Base-by-base conservation (phyloP, 1,140 invertebrate species). In the Drosophila fuyamai region DNA sequence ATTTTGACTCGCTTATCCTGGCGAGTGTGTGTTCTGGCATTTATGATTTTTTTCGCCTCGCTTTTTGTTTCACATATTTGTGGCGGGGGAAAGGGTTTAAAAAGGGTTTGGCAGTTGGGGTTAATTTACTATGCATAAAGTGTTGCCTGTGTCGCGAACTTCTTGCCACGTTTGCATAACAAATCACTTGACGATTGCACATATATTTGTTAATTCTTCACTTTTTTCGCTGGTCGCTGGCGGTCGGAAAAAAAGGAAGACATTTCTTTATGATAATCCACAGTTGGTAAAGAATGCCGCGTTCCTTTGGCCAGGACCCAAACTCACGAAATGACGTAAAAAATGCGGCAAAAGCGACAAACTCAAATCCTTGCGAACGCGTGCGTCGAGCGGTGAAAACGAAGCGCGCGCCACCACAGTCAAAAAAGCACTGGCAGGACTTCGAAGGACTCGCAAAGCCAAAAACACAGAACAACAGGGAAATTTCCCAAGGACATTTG, bases 231-330 rank as follows among this genome's bases (percentile, higher is more conserved):
- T 29, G 16, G 40, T 36, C 29, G 29, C 29, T 48, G 44, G 50
- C 32, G 27, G 16, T 32, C 5, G 2, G 2, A 23, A 38, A 27
- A 54, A 46, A 47, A 48, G 38, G 35, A 14, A 23, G 60, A 47
- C 58, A 74, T 81, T 78, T 75, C 77, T 81, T 84, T 77, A 85
- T 62, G 73, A 66, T 85, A 85, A 89, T 89, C 84, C 84, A 84
- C 70, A 79, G 84, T 78, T 79, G 80, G 38, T 68, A 89, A 89
- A 78, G 70, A 84, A 89, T 84, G 80, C 29, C 1, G 12, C 4
- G 43, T 58, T 71, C 63, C 72, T 48, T 59, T 76, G 46, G 46
- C 29, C 55, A 62, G 44, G 47, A 55, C 66, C 43, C 16, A 41
- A 67, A 74, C 74, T 63, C 62, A 66, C 62, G 46, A 60, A 76